Percentiles rank a stretch among this genome's conserved stretches.
phyloP scores from a whole-genome alignment of 2,113 vertebrate species.

The Struthidea cinerea region DNA sequence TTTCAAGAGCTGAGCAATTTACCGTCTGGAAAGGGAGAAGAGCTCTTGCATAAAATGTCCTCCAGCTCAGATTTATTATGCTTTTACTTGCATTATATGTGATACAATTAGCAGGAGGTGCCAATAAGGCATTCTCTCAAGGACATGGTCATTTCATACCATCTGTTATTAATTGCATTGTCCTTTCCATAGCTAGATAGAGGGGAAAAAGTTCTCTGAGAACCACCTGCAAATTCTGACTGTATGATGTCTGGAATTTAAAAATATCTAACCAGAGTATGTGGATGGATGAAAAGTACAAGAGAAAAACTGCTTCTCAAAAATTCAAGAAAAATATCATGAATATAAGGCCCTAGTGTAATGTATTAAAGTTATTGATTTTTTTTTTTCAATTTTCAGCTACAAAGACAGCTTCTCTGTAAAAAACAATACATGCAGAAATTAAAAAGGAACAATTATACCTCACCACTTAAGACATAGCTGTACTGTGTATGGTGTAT shows the following conservation, averaged over 20 bases:
- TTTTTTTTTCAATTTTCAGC: background rate
- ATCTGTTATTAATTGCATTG: constrained; percentile 94
- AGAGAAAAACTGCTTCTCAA: background rate
- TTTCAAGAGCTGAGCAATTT: constrained; percentile 96
- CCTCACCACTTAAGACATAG: background rate
- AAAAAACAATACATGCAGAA: background rate
- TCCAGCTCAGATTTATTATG: constrained; percentile 93
- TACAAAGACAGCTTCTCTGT: background rate
- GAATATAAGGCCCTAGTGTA: background rate
- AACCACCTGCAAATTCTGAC: constrained; percentile 76
- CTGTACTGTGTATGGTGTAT: background rate
- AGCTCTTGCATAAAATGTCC: constrained; percentile 90
- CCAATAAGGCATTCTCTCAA: constrained; percentile 89
- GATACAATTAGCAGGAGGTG: constrained; percentile 94
- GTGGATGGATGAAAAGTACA: background rate
- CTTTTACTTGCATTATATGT: constrained; percentile 96
- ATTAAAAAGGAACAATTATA: constrained; percentile 30
- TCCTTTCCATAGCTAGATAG: constrained; percentile 81
- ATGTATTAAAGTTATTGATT: background rate
- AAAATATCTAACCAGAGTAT: constrained; percentile 44
- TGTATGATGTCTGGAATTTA: constrained; percentile 65
- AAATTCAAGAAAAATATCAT: background rate
- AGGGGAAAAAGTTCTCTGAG: constrained; percentile 74
- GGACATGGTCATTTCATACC: constrained; percentile 89
- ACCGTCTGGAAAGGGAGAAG: constrained; percentile 85